Percentiles rank a stretch among this genome's conserved stretches.
These are phyloP conservation scores for Drosophila austrosaltans DNA, from an alignment of 2,888 invertebrate species.

Conservation along the genomic window DNA sequence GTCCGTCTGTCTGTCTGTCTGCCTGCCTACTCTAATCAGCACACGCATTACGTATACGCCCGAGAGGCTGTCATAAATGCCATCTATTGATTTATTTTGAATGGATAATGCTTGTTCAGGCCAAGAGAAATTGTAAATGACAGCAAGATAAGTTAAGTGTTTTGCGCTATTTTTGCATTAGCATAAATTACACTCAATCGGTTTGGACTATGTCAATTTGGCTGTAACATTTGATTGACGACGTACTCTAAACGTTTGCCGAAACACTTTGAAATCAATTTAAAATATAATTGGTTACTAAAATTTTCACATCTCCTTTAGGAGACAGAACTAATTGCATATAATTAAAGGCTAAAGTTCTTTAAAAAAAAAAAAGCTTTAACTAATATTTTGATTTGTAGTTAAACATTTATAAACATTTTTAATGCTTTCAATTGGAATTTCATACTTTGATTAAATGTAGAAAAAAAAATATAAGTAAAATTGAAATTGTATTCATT, in stretches of 20 bases:
- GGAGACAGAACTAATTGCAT: too few relatives aligned
- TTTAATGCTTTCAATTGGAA: too few relatives aligned
- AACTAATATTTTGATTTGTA: too few relatives aligned
- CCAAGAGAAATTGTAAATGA: conserved; percentile 37
- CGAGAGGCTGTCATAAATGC: conserved; percentile 40
- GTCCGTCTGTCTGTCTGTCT: conserved; percentile 5
- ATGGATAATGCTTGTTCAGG: conserved; percentile 35
- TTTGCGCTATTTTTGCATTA: conserved; percentile 57
- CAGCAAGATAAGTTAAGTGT: conserved; percentile 36
- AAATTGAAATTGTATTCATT: not conserved
- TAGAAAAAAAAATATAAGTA: too few relatives aligned
- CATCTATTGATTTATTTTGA: conserved; percentile 65
- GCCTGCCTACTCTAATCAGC: conserved; percentile 49
- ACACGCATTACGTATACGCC: conserved; percentile 55
- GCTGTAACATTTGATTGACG: conserved; percentile 44
- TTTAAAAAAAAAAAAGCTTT: too few relatives aligned
- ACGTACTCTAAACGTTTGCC: conserved; percentile 6
- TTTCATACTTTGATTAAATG: too few relatives aligned
- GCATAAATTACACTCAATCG: conserved; percentile 56
- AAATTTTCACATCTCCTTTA: too few relatives aligned
- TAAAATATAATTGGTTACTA: too few relatives aligned
- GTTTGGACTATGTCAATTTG: conserved; percentile 26
- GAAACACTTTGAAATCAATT: too few relatives aligned
- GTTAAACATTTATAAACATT: too few relatives aligned
- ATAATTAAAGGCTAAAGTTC: too few relatives aligned